Evolutionary conservation across 2,888 invertebrate species (phyloP), one percentile per base, ranked within the genome.

Genomic region (Julus scandinavius): DNA sequence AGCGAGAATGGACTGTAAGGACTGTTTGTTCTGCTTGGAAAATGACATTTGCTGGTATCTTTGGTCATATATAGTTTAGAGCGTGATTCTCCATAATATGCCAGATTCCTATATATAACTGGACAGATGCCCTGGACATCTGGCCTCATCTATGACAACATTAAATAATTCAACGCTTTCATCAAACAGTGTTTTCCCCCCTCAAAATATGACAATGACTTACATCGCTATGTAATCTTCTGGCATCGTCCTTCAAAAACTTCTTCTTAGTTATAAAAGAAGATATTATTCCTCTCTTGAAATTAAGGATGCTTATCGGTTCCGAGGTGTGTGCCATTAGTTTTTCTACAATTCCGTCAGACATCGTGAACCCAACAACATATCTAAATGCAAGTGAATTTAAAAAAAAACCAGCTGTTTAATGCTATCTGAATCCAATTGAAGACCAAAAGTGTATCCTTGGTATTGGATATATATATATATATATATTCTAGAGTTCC

Each of bases 231-330:
- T n/a, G n/a, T n/a, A n/a, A n/a, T n/a, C n/a, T n/a, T n/a, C n/a
- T n/a, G n/a, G n/a, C n/a, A n/a, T n/a, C n/a, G n/a, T n/a, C n/a
- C n/a, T n/a, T n/a, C n/a, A n/a, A n/a, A n/a, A n/a, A n/a, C n/a
- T n/a, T n/a, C 11, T 80, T 38, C 80, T 80, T 80, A 38, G 11
- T 80, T 13, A 89, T 85, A 49, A 90, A 88, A 15, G 89, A 88
- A 2, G 90, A 89, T 5, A 90, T 87, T 20, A 89, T 90, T 3
- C 90, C 90, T 88, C 90, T 88, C 88, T 90, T 90, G 45, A 90
- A 89, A 54, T 90, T 90, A 7, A 89, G 54, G 6, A 88, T 85
- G 80, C 84, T 29, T 9, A 90, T 17, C 1, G 90, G 88, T 88
- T 90, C 90, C 7, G 89, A 84, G 29, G 89, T 86, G 41, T 89